phyloP scores from a whole-genome alignment of 2,113 vertebrate genomes.

The Anarhynchus alexandrinus region DNA sequence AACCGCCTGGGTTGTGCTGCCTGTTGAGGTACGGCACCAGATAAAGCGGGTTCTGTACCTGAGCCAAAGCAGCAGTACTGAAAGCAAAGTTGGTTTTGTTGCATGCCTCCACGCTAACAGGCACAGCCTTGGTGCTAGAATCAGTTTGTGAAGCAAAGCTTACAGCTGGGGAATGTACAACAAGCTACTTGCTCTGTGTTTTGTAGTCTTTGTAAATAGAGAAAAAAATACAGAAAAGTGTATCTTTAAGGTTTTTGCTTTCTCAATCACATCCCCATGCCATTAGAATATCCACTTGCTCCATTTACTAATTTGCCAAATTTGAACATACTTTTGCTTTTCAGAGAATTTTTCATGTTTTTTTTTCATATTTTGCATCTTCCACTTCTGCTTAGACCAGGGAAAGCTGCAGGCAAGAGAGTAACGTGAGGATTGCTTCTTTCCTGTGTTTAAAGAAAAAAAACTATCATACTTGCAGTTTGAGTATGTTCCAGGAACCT shows the following conservation, averaged over 20 bases:
- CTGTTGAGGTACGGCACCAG: background rate
- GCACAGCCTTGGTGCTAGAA: rapidly evolving
- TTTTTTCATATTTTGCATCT: background rate
- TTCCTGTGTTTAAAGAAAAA: background rate
- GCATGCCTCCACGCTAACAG: rapidly evolving
- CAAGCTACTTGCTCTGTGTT: background rate
- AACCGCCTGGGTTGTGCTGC: background rate
- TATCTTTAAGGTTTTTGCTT: background rate
- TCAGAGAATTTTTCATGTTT: background rate
- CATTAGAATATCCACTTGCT: background rate
- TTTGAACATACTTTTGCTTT: background rate
- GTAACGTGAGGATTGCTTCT: background rate
- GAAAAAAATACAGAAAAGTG: background rate
- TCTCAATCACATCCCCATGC: background rate
- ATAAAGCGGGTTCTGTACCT: background rate
- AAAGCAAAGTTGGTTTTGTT: background rate
- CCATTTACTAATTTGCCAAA: background rate
- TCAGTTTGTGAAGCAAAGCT: background rate
- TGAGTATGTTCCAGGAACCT: background rate
- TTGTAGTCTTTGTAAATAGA: background rate
- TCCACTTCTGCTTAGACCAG: background rate
- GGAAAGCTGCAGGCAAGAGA: background rate
- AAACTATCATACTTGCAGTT: background rate
- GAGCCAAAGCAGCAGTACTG: rapidly evolving
- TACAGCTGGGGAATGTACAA: background rate